Conservation (phyloP, 2,113 vertebrate genomes). For the Hassar affinis region DNA sequence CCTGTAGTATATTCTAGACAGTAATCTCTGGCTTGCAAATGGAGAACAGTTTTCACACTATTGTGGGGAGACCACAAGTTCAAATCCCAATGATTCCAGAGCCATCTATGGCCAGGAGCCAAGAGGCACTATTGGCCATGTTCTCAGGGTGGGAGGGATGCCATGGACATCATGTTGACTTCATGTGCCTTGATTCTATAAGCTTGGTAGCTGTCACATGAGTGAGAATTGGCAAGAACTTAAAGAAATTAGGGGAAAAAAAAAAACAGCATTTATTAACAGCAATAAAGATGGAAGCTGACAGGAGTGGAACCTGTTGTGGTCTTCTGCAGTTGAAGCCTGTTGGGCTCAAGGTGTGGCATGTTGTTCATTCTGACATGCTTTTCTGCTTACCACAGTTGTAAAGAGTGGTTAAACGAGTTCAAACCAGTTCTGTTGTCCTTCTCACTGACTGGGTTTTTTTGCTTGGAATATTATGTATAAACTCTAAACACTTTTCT, state of each 20-base stretch:
- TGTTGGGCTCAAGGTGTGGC: neutral
- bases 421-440: neutral
- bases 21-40: neutral
- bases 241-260: too few relatives aligned
- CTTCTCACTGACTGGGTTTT: neutral
- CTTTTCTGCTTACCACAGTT: neutral
- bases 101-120: neutral
- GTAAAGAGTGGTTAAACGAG: neutral
- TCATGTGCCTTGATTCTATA: neutral
- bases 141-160: neutral
- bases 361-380: neutral
- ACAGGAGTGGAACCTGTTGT: neutral
- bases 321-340: neutral
- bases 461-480: neutral
- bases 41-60: neutral
- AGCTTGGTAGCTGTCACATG: neutral
- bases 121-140: neutral
- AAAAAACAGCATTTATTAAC: neutral
- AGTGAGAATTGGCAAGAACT: neutral
- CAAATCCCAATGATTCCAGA: neutral
- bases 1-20: neutral
- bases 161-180: neutral
- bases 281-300: neutral
- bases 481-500: neutral
- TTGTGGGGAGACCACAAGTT: neutral